Conservation (phyloP, 2,797 vertebrate species). For the Acrossocheilus fasciatus region DNA sequence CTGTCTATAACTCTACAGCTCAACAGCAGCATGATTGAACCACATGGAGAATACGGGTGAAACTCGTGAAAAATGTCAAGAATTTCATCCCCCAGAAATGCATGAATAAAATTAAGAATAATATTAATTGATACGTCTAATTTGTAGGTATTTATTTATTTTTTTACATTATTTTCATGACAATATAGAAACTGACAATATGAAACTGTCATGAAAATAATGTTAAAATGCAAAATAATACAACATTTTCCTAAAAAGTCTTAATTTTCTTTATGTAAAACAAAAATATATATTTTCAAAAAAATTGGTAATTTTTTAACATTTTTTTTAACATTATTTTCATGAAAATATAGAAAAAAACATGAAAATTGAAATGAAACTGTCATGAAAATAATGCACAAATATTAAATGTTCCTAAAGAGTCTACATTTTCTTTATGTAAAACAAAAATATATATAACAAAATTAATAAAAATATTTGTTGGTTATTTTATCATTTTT, state of each 20-base stretch:
- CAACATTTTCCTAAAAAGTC: neutral
- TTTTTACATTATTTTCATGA: neutral
- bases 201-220: neutral
- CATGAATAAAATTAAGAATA: neutral
- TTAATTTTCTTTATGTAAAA: no score
- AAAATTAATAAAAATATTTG: neutral
- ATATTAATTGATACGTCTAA: neutral
- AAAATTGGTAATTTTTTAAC: no score
- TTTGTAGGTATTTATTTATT: neutral
- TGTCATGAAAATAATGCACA: neutral
- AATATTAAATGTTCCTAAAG: neutral
- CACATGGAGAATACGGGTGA: neutral
- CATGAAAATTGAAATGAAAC: no score
- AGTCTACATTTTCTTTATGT: neutral
- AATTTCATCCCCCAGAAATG: neutral
- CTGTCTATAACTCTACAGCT: slow-evolving; percentile 38
- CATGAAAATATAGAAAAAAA: neutral
- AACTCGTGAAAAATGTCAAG: neutral
- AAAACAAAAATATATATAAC: neutral
- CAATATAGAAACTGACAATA: neutral
- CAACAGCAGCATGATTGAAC: slow-evolving; percentile 61
- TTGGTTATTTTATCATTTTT: neutral
- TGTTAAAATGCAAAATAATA: neutral
- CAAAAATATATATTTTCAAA: no score
- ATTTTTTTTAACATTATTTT: neutral